Evolutionary conservation across 1,140 invertebrate genomes (phyloP), one percentile per base, ranked within the genome.

Genomic region (Adoxophyes honmai): DNA sequence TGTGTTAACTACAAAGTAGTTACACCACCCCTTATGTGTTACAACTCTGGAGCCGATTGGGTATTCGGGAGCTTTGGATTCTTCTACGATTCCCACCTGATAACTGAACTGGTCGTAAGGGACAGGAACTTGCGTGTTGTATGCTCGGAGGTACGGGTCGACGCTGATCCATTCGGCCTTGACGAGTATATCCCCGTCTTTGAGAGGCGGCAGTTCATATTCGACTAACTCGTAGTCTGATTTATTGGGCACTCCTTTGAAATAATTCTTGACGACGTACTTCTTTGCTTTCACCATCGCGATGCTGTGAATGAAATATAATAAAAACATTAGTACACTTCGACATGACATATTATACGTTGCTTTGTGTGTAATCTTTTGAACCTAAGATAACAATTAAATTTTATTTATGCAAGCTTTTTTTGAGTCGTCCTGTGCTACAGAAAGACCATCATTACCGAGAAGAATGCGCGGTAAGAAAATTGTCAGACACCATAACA

Each of bases 21-120:
- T 84, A 48, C 81, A 79, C 93, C 92, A 93, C 0, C 92, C 93
- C 15, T 90, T 76, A 44, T 88, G 70, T 4, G 86, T 90, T 0
- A 92, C 73, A 4, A 93, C 70, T 54, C 73, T 74, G 55, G 81
- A 87, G 5, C 90, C 91, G 14, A 90, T 87, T 1, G 91, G 91
- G 76, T 76, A 94, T 0, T 90, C 48, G n/a, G 60, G 51, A 52
- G 63, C 54, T 33, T 70, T 70, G 10, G 59, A 62, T 21, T 67
- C 62, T 34, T 54, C 58, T 51, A 83, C 80, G 56, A 64, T 13
- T 57, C 58, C 80, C n/a, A 81, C 70, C 72, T 84, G 77, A 28
- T 62, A 66, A 28, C 81, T 77, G 51, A 81, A 77, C 61, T 81
- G 78, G 13, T 73, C 70, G 21, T 69, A 72, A 2, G 74, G 75